Evolutionary conservation across 1,140 invertebrate genomes (phyloP).

Genomic region (Drosophila pruinosa): DNA sequence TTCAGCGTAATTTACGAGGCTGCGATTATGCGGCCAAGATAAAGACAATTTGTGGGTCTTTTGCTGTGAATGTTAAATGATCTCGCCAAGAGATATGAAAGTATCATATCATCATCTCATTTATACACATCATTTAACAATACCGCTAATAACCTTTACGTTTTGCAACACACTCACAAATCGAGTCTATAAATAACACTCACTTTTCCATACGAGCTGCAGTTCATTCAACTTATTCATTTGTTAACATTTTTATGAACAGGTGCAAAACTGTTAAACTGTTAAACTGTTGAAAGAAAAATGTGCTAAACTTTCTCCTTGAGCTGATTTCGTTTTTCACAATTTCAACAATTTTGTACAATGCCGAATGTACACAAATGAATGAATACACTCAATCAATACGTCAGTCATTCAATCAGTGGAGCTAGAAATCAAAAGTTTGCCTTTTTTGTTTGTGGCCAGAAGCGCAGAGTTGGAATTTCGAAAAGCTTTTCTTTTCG

Average conservation of each 20-base stretch:
- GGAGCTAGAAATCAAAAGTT: slow-evolving; percentile 43
- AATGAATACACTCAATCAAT: slow-evolving; percentile 10
- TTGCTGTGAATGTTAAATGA: slow-evolving; percentile 20
- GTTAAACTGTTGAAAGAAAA: slow-evolving; percentile 3
- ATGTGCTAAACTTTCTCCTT: slow-evolving; percentile 42
- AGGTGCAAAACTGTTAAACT: slow-evolving; percentile 34
- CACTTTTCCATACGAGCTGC: not conserved
- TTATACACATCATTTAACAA: not conserved
- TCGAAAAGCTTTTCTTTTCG: slow-evolving; percentile 43
- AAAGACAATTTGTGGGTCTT: slow-evolving; percentile 33
- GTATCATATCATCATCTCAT: not conserved
- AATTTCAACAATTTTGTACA: slow-evolving; percentile 12
- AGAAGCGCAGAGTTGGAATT: slow-evolving; percentile 3
- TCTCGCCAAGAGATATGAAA: not conserved
- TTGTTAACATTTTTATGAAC: slow-evolving; percentile 2
- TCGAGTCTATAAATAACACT: slow-evolving; percentile 3
- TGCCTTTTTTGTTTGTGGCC: not conserved
- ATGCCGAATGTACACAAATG: slow-evolving; percentile 2
- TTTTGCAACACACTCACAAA: not conserved
- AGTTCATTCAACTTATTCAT: slow-evolving; percentile 32
- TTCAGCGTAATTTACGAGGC: slow-evolving; percentile 23
- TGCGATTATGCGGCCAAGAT: slow-evolving; percentile 24
- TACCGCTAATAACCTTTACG: slow-evolving; percentile 15
- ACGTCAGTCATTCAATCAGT: slow-evolving; percentile 11
- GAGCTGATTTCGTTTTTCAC: slow-evolving; percentile 33